Base-by-base conservation (phyloP, 2,797 vertebrate species). In the Chanos chanos region DNA sequence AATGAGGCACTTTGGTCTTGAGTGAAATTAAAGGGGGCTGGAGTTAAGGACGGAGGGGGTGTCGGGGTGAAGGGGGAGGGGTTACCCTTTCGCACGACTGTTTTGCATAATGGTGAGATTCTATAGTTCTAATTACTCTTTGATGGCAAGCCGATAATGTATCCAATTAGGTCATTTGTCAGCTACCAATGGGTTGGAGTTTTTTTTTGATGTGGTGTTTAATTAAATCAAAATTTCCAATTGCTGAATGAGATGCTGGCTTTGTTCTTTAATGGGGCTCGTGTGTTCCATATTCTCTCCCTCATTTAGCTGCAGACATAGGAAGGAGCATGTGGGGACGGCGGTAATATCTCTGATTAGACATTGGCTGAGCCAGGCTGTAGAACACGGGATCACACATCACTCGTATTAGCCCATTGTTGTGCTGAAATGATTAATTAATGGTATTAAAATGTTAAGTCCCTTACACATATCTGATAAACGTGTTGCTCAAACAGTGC, bases 41-140 rank as follows among this genome's bases (percentile, higher is more conserved):
- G 85, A 77, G 74, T 74, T 77, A 51, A 60, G 25, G 40, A 18
- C 56, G 41, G 9, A 54, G 76, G 47, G 45, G 57, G 61, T 50
- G 71, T 61, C 61, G 2, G 24, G 60, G 56, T 59, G 54, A 67
- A 64, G 71, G 61, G 68, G 51, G 31, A 53, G 44, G 47, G 44
- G 52, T 31, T 44, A 57, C 37, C 62, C 53, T 19, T 37, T 36
- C 31, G 67, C 71, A 82, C 63, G 34, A 87, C 82, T 83, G 63
- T 82, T 87, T 86, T 86, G 69, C 78, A 89, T 89, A 89, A 87
- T 89, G 86, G 77, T 82, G 77, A 87, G 81, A 81, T 87, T 92
- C 80, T 87, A 71, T 85, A 81, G 77, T 85, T 88, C 84, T 91
- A 90, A 93, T 91, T 89, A 92, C 88, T 76, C 81, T 87, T 89